Conservation (phyloP, 2,888 invertebrate species). For the Agrenia bidenticulata region DNA sequence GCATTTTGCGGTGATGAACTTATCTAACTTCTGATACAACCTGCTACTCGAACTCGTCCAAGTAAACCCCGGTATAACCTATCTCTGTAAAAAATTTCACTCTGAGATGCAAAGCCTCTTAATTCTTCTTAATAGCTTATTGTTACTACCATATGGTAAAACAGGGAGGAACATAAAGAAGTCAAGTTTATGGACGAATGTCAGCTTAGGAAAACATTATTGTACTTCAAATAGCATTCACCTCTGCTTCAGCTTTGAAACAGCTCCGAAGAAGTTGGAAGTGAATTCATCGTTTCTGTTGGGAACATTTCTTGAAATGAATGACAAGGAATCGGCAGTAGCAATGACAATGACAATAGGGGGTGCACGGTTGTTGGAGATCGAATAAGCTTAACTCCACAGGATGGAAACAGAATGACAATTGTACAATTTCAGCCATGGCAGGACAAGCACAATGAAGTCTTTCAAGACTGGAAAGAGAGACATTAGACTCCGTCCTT, state of each 20-base stretch:
- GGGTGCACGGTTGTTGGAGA: constrained; percentile 7
- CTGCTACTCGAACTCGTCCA: too few species aligned
- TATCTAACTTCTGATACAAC: too few species aligned
- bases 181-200: constrained; percentile 9
- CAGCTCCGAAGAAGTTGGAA: background rate
- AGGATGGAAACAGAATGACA: constrained; percentile 13
- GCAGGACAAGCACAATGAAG: constrained; percentile 11
- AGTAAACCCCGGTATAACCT: too few species aligned
- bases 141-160: background rate
- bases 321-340: constrained; percentile 3
- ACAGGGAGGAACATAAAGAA: background rate
- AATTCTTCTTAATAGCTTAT: too few species aligned
- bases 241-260: constrained; percentile 1
- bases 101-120: too few species aligned
- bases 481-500: background rate
- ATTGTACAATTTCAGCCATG: constrained; percentile 16
- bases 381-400: background rate
- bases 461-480: background rate
- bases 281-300: background rate
- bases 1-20: too few species aligned
- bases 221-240: background rate
- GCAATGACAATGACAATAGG: constrained; percentile 16
- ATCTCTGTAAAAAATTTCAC: too few species aligned
- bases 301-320: background rate
- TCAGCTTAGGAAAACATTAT: constrained; percentile 4